Conservation (phyloP, 2,797 vertebrate species). For the Onychomys arenicola region DNA sequence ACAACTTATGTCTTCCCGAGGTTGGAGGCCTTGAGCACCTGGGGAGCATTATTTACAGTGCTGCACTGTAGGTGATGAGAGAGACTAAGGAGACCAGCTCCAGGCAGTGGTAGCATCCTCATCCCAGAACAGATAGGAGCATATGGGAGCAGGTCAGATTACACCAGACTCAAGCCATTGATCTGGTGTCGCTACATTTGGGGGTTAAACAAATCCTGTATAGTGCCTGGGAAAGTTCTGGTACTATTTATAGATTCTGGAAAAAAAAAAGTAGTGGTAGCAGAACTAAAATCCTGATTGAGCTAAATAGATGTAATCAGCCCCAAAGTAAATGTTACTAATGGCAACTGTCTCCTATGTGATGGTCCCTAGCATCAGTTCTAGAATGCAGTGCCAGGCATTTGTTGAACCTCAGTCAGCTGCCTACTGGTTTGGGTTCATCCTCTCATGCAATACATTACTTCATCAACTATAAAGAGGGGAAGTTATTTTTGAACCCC, state of each 20-base stretch:
- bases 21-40: neutral
- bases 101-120: neutral
- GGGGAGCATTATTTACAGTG: fast-evolving
- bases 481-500: constrained; percentile 9
- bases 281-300: constrained; percentile 31
- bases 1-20: too few relatives aligned
- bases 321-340: neutral
- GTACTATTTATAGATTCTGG: constrained; percentile 22
- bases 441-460: neutral
- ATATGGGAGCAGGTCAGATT: too few relatives aligned
- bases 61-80: neutral
- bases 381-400: neutral
- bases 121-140: too few relatives aligned
- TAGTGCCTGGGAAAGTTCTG: neutral
- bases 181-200: neutral
- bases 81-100: neutral
- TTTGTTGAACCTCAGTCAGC: neutral
- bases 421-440: neutral
- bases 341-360: neutral
- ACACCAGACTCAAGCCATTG: neutral
- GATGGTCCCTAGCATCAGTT: neutral
- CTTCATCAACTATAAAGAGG: neutral
- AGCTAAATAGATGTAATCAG: constrained; percentile 2
- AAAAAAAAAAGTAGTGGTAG: neutral
- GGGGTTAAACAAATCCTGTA: neutral